These are phyloP conservation scores for Caenorhabditis tropicalis DNA, from an alignment of 1,140 invertebrate genomes.

Conservation along the genomic window DNA sequence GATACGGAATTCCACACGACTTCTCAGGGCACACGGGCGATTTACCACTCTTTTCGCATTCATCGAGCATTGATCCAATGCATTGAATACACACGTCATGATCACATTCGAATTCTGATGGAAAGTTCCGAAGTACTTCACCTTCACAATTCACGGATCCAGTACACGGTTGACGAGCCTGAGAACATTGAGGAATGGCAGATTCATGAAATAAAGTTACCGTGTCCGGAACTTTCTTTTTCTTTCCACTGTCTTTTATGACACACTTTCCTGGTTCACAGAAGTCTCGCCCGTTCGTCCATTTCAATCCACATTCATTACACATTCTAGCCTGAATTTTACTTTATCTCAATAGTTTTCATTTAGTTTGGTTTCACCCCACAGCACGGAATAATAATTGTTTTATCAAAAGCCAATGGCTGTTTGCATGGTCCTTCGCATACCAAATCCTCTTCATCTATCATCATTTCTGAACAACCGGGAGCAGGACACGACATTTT, in stretches of 20 bases:
- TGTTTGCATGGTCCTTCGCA: constrained; percentile 58
- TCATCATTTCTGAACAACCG: constrained; percentile 46
- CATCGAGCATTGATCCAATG: constrained; percentile 58
- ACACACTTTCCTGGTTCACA: constrained; percentile 46
- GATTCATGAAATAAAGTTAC: neutral
- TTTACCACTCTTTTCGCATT: constrained; percentile 56
- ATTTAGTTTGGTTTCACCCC: constrained; percentile 12
- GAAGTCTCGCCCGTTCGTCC: constrained; percentile 32
- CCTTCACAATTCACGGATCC: constrained; percentile 55
- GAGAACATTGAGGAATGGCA: neutral
- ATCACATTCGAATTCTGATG: constrained; percentile 63
- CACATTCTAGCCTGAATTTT: constrained; percentile 52
- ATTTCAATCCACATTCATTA: constrained; percentile 12
- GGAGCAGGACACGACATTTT: constrained; percentile 53
- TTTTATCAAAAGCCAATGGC: constrained; percentile 42
- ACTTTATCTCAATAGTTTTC: neutral
- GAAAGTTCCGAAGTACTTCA: constrained; percentile 63
- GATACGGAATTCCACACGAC: constrained; percentile 59
- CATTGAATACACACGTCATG: constrained; percentile 64
- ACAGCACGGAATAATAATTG: constrained; percentile 53
- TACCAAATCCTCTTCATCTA: constrained; percentile 56
- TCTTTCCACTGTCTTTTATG: constrained; percentile 31
- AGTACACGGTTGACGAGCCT: constrained; percentile 50
- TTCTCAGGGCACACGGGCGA: constrained; percentile 62
- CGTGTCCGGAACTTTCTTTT: constrained; percentile 3